Conservation (phyloP, 2,888 invertebrate species). For the Thymelicus sylvestris region DNA sequence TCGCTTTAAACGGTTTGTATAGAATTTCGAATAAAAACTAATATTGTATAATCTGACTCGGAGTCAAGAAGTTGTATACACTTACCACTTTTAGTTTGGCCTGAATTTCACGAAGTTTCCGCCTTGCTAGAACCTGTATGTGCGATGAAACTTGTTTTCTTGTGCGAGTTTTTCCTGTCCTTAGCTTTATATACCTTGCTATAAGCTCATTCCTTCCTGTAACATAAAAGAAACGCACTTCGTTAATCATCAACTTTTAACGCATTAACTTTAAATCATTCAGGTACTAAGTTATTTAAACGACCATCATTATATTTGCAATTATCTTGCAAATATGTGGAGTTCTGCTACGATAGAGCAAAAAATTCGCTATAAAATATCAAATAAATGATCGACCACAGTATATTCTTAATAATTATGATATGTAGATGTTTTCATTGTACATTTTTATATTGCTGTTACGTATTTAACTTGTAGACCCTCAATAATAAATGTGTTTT, state of each 20-base stretch:
- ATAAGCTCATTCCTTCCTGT: slow-evolving; percentile 99
- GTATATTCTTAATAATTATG: too few relatives aligned
- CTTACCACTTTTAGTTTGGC: slow-evolving; percentile 98
- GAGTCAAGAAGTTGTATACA: slow-evolving; percentile 47
- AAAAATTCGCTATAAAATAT: too few relatives aligned
- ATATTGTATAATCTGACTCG: background rate
- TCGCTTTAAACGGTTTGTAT: background rate
- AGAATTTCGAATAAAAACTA: background rate
- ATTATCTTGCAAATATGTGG: too few relatives aligned
- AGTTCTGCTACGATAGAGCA: too few relatives aligned
- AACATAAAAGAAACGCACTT: slow-evolving; percentile 58
- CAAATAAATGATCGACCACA: too few relatives aligned
- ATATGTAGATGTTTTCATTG: too few relatives aligned
- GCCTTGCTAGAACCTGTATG: slow-evolving; percentile 99
- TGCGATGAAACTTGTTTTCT: slow-evolving; percentile 99
- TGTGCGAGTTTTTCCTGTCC: slow-evolving; percentile 99
- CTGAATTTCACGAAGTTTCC: slow-evolving; percentile 99
- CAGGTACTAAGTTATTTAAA: too few relatives aligned
- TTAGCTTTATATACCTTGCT: slow-evolving; percentile 99
- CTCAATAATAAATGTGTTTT: too few relatives aligned
- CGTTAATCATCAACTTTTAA: background rate
- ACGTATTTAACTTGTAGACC: too few relatives aligned
- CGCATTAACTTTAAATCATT: background rate
- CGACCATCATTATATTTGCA: too few relatives aligned
- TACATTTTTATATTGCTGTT: too few relatives aligned